Evolutionary conservation across 2,888 invertebrate species (phyloP).

Genomic region (Xanthia togata): DNA sequence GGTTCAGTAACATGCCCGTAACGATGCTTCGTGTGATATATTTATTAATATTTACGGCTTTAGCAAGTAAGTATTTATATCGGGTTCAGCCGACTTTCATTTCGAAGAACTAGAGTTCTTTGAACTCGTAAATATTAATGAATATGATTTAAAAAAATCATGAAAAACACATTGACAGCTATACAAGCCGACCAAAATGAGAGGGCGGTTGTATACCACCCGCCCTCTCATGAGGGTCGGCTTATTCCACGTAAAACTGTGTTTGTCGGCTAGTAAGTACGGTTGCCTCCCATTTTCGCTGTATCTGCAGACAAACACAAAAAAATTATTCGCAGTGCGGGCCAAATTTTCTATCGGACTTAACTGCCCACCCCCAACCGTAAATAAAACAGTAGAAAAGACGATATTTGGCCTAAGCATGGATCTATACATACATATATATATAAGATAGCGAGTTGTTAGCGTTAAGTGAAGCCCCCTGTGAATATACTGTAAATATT

Average conservation of each 20-base stretch:
- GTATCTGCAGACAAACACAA: neutral
- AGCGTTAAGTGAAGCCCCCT: conserved; percentile 57
- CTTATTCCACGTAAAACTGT: neutral
- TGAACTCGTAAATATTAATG: conserved; percentile 27
- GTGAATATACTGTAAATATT: conserved; percentile 68
- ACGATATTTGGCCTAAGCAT: conserved; percentile 47
- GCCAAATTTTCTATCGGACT: conserved; percentile 7
- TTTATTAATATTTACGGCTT: conserved; percentile 30
- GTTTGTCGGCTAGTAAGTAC: neutral
- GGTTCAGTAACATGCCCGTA: neutral
- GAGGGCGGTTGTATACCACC: neutral
- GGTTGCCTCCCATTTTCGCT: too few relatives aligned
- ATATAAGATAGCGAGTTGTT: conserved; percentile 32
- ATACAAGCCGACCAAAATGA: neutral
- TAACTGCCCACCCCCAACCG: conserved; percentile 41
- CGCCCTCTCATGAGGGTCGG: too few relatives aligned
- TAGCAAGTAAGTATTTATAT: conserved; percentile 47
- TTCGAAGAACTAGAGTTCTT: conserved; percentile 26
- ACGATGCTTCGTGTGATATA: neutral
- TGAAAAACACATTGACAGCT: neutral
- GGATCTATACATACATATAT: conserved; percentile 35
- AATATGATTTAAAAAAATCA: neutral
- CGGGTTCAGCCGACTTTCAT: conserved; percentile 18
- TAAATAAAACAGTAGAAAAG: conserved; percentile 35
- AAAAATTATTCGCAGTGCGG: conserved; percentile 16